These are phyloP conservation scores for Tetragonisca angustula DNA, from an alignment of 2,888 invertebrate species.

Conservation along the genomic window DNA sequence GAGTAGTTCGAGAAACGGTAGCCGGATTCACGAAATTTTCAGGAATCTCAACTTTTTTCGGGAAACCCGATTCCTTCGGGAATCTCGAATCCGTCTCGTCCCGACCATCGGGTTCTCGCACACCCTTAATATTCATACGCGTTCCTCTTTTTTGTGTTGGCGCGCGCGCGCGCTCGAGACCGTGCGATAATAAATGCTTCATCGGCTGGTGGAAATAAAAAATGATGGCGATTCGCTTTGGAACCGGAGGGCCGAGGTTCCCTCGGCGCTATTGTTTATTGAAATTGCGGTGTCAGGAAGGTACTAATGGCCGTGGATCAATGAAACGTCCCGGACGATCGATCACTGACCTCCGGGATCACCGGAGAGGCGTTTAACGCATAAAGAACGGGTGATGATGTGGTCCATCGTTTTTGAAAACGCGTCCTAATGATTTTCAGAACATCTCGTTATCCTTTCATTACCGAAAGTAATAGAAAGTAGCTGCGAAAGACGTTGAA, in stretches of 20 bases:
- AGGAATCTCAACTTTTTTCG: no score
- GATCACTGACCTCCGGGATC: constrained; percentile 1
- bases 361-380: not conserved
- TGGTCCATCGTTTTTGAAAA: not conserved
- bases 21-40: no score
- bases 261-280: constrained; percentile 24
- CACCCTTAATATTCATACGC: constrained; percentile 1
- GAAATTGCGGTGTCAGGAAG: constrained; percentile 18
- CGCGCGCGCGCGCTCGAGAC: not conserved
- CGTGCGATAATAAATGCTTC: constrained; percentile 35
- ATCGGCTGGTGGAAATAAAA: constrained; percentile 13
- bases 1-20: no score
- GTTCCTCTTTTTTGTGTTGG: not conserved
- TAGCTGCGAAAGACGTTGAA: not conserved
- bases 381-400: not conserved
- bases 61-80: no score
- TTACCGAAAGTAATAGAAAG: not conserved
- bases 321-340: constrained; percentile 4
- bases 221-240: constrained; percentile 25
- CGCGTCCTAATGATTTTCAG: not conserved
- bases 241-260: not conserved
- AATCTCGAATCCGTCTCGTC: no score
- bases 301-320: constrained; percentile 24
- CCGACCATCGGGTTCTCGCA: no score
- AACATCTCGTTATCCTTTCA: not conserved